Evolutionary conservation across 2,888 invertebrate species (phyloP).

Genomic region (Schizaphis graminum): DNA sequence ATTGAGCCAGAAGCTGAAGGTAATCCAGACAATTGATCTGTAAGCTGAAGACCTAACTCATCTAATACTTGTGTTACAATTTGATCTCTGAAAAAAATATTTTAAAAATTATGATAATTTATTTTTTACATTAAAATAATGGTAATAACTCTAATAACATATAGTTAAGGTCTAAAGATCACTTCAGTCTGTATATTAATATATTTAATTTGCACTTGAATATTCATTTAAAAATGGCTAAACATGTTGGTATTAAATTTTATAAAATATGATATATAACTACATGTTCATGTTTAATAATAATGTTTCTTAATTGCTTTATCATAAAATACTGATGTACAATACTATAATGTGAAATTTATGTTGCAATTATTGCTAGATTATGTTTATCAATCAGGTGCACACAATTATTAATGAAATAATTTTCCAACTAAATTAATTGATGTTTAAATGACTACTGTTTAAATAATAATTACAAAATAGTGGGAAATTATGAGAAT

Average conservation of each 20-base stretch:
- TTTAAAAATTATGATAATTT: slow-evolving; percentile 41
- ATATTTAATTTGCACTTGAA: not conserved
- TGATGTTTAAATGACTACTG: not conserved
- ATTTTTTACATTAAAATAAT: slow-evolving; percentile 21
- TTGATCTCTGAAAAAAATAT: slow-evolving; percentile 80
- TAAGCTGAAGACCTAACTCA: slow-evolving; percentile 95
- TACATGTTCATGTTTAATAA: not conserved
- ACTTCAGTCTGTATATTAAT: not conserved
- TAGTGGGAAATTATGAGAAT: not conserved
- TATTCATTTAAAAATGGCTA: not conserved
- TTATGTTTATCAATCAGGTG: not conserved
- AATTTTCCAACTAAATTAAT: not conserved
- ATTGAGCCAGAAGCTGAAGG: slow-evolving; percentile 79
- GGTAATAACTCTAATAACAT: not conserved
- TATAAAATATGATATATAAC: not conserved
- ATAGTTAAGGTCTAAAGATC: not conserved
- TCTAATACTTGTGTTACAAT: slow-evolving; percentile 96
- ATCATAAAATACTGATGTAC: not conserved
- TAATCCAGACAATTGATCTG: slow-evolving; percentile 90
- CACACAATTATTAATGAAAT: not conserved
- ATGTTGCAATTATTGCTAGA: not conserved
- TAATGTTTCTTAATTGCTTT: not conserved
- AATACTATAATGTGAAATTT: not conserved
- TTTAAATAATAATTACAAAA: not conserved
- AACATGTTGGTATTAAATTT: not conserved